These are phyloP conservation scores for Halcyon badia DNA, from an alignment of 2,797 vertebrate species.

Conservation along the genomic window DNA sequence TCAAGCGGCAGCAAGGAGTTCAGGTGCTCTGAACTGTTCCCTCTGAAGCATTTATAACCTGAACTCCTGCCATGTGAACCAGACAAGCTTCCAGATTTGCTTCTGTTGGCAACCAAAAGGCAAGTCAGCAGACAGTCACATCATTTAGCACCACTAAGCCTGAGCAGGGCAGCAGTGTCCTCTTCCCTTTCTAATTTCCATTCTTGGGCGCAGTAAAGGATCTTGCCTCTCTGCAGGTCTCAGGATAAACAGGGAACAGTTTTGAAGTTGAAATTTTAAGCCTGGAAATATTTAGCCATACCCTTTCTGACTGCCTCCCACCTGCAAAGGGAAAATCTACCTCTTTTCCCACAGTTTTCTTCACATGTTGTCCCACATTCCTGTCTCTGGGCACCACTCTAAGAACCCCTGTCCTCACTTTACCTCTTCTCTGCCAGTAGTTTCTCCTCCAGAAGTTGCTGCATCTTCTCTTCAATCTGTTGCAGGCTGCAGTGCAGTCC, in stretches of 20 bases:
- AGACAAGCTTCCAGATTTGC: neutral
- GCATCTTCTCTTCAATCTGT: conserved; percentile 95
- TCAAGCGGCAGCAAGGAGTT: neutral
- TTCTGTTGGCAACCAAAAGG: neutral
- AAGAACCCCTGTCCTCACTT: conserved; percentile 4
- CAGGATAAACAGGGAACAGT: neutral
- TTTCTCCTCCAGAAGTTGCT: conserved; percentile 90
- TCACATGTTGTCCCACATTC: conserved; percentile 50
- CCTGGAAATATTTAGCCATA: neutral
- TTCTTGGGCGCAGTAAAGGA: no score
- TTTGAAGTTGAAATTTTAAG: neutral
- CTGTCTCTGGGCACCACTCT: neutral
- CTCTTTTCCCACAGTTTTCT: conserved; percentile 74
- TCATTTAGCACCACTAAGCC: neutral
- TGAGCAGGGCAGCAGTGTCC: neutral
- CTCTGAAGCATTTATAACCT: neutral
- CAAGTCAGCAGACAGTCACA: neutral
- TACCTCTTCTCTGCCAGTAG: conserved; percentile 91
- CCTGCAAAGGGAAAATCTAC: neutral
- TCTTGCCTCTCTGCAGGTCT: neutral
- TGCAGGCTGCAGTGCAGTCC: conserved; percentile 87
- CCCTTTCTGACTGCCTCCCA: neutral
- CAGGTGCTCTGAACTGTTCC: neutral
- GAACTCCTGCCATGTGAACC: neutral
- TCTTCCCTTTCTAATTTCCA: neutral